These are phyloP conservation scores for Caenorhabditis latens DNA, from an alignment of 1,140 invertebrate species.

Conservation along the genomic window DNA sequence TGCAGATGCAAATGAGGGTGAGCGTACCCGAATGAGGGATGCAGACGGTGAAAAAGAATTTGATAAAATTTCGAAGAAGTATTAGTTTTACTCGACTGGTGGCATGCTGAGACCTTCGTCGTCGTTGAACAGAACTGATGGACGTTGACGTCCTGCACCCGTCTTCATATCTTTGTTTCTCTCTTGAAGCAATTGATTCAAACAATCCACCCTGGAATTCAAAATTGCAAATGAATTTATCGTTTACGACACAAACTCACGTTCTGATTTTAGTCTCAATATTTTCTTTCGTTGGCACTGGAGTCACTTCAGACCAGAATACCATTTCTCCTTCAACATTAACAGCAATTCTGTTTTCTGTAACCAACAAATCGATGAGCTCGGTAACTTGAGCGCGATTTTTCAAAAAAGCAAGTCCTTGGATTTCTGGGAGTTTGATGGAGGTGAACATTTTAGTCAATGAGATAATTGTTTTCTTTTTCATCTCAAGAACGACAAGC, in stretches of 20 bases:
- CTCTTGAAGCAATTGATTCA: constrained; percentile 6
- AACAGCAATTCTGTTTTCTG: not conserved
- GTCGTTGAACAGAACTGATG: constrained; percentile 19
- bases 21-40: constrained; percentile 10
- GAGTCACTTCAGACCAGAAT: constrained; percentile 27
- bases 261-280: not conserved
- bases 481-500: constrained; percentile 9
- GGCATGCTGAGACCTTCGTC: constrained; percentile 38
- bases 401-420: not conserved
- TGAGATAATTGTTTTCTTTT: constrained; percentile 33
- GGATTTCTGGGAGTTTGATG: constrained; percentile 10
- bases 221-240: not conserved
- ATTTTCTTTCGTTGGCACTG: not conserved
- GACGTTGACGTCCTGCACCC: not conserved
- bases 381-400: not conserved
- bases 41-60: not conserved
- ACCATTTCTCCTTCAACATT: constrained; percentile 19
- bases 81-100: not conserved
- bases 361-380: constrained; percentile 3
- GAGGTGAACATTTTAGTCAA: constrained; percentile 36
- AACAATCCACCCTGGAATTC: not conserved
- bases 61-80: not conserved
- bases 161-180: constrained; percentile 6
- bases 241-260: not conserved
- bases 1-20: not conserved